phyloP scores from a whole-genome alignment of 2,113 vertebrate species.

The Xyliphius kryptos region DNA sequence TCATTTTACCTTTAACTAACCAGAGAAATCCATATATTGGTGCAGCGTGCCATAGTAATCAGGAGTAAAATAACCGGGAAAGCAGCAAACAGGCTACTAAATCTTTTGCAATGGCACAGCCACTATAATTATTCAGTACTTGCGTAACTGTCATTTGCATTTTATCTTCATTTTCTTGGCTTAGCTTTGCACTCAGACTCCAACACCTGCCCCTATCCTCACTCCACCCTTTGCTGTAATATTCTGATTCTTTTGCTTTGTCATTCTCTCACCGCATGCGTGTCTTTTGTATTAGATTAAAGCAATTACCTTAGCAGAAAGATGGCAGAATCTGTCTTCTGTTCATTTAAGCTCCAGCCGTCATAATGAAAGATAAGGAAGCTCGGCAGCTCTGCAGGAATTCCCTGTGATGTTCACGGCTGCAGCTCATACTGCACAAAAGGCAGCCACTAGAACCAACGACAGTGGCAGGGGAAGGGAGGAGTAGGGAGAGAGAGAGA shows the following conservation, averaged over 20 bases:
- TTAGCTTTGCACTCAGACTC: conserved; percentile 38
- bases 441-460: conserved; percentile 51
- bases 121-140: conserved; percentile 44
- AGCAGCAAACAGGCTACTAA: conserved; percentile 43
- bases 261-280: conserved; percentile 11
- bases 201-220: conserved; percentile 23
- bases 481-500: conserved; percentile 43
- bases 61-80: not conserved
- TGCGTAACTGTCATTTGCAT: conserved; percentile 21
- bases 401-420: conserved; percentile 60
- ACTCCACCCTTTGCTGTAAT: conserved; percentile 12
- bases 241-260: conserved; percentile 2
- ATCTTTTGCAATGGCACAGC: conserved; percentile 60
- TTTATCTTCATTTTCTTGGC: conserved; percentile 50
- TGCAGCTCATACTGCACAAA: conserved; percentile 55
- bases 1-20: conserved; percentile 57
- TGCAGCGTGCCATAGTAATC: conserved; percentile 44
- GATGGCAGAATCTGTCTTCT: conserved; percentile 46
- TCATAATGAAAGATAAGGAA: conserved; percentile 50
- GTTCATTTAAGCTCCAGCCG: conserved; percentile 36
- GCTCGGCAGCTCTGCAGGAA: conserved; percentile 54
- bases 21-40: conserved; percentile 65
- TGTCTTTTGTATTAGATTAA: conserved; percentile 43
- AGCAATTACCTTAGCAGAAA: conserved; percentile 52
- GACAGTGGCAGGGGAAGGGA: conserved; percentile 47